These are phyloP conservation scores for Indicator maculatus DNA, from an alignment of 2,113 vertebrate species.

Conservation along the genomic window DNA sequence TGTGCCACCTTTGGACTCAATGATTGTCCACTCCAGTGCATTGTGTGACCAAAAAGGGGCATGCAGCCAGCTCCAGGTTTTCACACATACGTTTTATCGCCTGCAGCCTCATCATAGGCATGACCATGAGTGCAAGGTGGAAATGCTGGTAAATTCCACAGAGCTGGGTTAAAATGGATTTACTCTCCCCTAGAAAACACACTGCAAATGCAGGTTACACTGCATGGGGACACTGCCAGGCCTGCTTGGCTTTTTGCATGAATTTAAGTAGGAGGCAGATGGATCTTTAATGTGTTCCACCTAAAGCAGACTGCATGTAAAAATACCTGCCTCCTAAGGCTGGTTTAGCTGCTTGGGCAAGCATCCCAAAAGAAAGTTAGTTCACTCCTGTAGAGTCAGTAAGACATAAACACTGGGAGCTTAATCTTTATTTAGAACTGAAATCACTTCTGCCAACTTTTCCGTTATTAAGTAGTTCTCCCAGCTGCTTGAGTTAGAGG, in stretches of 20 bases:
- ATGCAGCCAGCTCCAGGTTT: not conserved
- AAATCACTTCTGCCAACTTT: not conserved
- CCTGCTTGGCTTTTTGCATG: not conserved
- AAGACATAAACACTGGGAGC: not conserved
- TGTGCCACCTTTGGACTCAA: not conserved
- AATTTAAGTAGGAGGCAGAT: not conserved
- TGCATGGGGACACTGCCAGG: not conserved
- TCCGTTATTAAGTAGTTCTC: not conserved
- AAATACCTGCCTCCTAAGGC: not conserved
- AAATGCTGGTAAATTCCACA: not conserved
- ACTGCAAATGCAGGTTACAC: not conserved
- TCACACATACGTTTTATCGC: not conserved
- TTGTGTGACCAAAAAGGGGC: not conserved
- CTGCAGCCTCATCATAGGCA: fast-evolving
- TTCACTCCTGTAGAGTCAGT: not conserved
- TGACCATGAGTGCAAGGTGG: not conserved
- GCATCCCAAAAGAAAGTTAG: not conserved
- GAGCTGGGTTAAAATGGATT: not conserved
- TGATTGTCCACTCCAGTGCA: not conserved
- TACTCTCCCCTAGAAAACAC: not conserved
- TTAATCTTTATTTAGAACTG: conserved; percentile 45
- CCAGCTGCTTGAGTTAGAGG: not conserved
- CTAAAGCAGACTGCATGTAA: not conserved
- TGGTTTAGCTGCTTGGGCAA: not conserved
- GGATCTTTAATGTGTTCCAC: not conserved